Evolutionary conservation across 2,797 vertebrate species (phyloP), one percentile per base, ranked within the genome.

Genomic region (Parauchenoglanis punctatus): DNA sequence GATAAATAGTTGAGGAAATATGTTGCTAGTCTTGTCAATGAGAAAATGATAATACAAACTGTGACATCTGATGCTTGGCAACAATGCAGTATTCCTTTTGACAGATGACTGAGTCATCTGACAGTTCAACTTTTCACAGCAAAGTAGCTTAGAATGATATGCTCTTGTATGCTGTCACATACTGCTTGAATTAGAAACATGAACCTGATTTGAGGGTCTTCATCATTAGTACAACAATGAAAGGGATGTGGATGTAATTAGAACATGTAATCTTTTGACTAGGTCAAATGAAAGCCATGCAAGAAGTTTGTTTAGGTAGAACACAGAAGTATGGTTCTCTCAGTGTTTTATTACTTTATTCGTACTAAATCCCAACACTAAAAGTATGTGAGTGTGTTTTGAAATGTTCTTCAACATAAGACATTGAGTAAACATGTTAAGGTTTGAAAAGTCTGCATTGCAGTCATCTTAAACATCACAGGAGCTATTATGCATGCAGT

Each of bases 31-130:
- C 61, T 58, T 67, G 18, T 84, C 82, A 23, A 31, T 58, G 12
- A 78, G 17, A 11, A 81, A 81, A 75, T 85, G 76, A 56, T 52
- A 81, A 73, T 44, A 73, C 23, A 44, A 85, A 85, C 20, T 78
- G 13, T n/a, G 65, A 68, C 25, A 61, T 84, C 65, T 84, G 40
- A 84, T 78, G 63, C 63, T n/a, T 84, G 23, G 11, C 58, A 70
- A 80, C 54, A 56, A 78, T 61, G n/a, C 46, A 73, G 56, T n/a
- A 35, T 61, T 87, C n/a, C 6, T 52, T 81, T 7, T 87, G 52
- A 40, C 8, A 56, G 56, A 49, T 2, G n/a, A 4, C 12, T n/a
- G 18, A 70, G 52, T 80, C 52, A 70, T 84, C 52, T 58, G 10
- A 63, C 40, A 81, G 40, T n/a, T 63, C 23, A 46, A 7, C 2